Evolutionary conservation across 2,113 vertebrate genomes (phyloP).

Genomic region (Labeo catla): DNA sequence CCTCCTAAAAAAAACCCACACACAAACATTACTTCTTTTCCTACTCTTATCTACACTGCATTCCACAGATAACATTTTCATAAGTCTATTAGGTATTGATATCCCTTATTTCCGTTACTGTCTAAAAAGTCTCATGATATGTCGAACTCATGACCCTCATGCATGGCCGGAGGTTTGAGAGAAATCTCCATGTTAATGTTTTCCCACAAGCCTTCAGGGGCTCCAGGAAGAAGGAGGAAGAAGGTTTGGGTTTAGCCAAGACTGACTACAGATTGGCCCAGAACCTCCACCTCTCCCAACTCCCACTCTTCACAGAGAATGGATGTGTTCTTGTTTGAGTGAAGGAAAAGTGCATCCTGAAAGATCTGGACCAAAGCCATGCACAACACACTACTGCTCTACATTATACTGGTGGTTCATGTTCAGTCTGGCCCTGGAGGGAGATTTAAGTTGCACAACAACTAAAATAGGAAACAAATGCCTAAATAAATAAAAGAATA

Average conservation of each 20-base stretch:
- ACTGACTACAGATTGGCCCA: constrained; percentile 12
- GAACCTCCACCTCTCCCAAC: background rate
- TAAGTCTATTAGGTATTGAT: background rate
- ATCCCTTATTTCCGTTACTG: background rate
- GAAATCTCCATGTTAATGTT: constrained; percentile 29
- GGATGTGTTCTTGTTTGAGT: background rate
- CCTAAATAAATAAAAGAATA: background rate
- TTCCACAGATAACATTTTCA: background rate
- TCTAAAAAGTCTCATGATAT: background rate
- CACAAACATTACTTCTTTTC: constrained; percentile 10
- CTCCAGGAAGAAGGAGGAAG: background rate
- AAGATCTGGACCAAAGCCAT: background rate
- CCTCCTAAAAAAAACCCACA: constrained; percentile 78
- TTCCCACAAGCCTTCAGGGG: constrained; percentile 22
- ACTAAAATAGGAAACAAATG: background rate
- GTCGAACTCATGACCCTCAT: background rate
- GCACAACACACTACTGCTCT: background rate
- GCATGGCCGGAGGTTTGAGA: background rate
- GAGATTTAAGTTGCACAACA: background rate
- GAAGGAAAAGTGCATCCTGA: background rate
- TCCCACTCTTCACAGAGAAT: background rate
- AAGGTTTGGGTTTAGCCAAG: constrained; percentile 16
- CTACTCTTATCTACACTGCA: constrained; percentile 18
- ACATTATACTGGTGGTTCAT: background rate
- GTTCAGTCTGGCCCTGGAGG: background rate